These are phyloP conservation scores for Dryadula phaetusa DNA, from an alignment of 2,888 invertebrate species.

Conservation along the genomic window DNA sequence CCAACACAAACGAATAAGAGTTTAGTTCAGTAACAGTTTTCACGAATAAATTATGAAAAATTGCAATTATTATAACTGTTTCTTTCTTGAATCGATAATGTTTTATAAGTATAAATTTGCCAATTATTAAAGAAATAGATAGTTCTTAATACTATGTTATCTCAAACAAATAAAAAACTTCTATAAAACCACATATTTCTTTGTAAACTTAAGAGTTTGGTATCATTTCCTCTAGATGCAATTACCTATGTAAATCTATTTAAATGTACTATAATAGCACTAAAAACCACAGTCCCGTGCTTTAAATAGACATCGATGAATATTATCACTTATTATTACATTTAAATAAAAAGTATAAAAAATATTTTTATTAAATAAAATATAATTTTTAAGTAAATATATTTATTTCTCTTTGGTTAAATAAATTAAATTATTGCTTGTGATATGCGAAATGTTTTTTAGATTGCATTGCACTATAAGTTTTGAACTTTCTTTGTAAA, in stretches of 20 bases:
- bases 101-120: no score
- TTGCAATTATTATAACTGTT: no score
- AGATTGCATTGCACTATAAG: conserved; percentile 3
- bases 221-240: no score
- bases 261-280: conserved; percentile 19
- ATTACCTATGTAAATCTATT: no score
- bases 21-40: background rate
- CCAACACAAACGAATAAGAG: no score
- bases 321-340: conserved; percentile 7
- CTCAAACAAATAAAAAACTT: no score
- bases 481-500: conserved; percentile 33
- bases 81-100: no score
- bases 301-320: background rate
- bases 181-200: no score
- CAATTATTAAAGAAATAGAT: no score
- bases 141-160: no score
- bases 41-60: no score
- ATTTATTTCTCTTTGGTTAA: conserved; percentile 21
- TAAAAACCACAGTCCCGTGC: background rate
- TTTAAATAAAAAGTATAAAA: conserved; percentile 30
- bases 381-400: conserved; percentile 30
- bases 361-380: conserved; percentile 30
- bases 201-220: no score
- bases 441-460: conserved; percentile 45
- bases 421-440: conserved; percentile 46